Evolutionary conservation across 2,888 invertebrate genomes (phyloP), one percentile per base, ranked within the genome.

Genomic region (Acleris holmiana): DNA sequence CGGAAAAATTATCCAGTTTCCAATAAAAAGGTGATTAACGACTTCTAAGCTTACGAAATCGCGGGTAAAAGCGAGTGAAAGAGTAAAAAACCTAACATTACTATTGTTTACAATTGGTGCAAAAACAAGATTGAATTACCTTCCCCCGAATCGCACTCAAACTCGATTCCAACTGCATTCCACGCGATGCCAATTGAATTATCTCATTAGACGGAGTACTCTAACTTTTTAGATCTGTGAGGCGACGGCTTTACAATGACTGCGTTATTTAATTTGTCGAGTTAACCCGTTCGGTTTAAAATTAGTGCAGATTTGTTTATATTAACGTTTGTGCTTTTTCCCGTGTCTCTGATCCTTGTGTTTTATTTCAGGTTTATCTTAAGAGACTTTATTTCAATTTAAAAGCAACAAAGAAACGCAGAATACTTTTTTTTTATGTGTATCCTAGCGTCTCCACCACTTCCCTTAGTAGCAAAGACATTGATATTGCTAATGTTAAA

Each of bases 171-270:
- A 61, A 54, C 60, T 58, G 54, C 65, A 67, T 63, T 61, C 51
- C 59, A 54, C 67, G 55, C 67, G 67, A 69, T 66, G 41, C 55
- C 21, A 46, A 63, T 63, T 63, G 51, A 63, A 63, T 63, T 63
- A 58, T 23, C 63, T 63, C 63, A 63, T 63, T 58, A 63, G 63
- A 58, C 57, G 46, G 63, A 63, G 62, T 57, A 57, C 51, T 17
- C 56, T 46, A 63, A 63, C 63, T 63, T 63, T 63, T 63, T 58
- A 50, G 40, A 35, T 13, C 13, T 35, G 35, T 29, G 29, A 29
- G 29, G 2, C 35, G 29, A 29, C 13, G 35, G 35, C 35, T 13
- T 35, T 13, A 35, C 35, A 13, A 35, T 35, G 35, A 35, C 2
- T 29, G 8, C 35, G 13, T 35, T 35, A 35, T 35, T 35, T 35